phyloP scores from a whole-genome alignment of 92 coral and sea anemone genomes.

The Pocillopora grandis region DNA sequence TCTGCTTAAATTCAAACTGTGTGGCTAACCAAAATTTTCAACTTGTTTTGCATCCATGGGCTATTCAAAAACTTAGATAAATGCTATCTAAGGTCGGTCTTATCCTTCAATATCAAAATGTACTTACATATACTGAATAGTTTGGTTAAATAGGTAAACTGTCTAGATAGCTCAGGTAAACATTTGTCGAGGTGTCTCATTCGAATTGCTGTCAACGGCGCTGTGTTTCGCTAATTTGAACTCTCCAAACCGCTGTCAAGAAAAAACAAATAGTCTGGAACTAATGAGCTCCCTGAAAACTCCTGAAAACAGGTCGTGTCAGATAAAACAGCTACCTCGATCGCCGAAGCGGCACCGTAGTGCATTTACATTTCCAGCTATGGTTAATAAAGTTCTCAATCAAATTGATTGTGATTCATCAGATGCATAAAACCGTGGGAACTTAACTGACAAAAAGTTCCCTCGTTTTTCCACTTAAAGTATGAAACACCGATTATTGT shows the following conservation, averaged over 20 bases:
- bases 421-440: slow-evolving; percentile 5
- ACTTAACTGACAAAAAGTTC: neutral
- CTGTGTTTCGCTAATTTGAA: neutral
- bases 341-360: neutral
- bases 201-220: neutral
- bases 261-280: too few relatives aligned
- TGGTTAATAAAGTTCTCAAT: neutral
- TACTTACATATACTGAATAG: neutral
- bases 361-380: neutral
- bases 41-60: neutral
- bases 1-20: slow-evolving; percentile 6
- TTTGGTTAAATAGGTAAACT: neutral
- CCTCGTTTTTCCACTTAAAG: neutral
- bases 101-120: neutral
- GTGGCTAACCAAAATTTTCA: neutral
- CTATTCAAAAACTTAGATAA: neutral
- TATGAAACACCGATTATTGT: neutral
- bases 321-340: neutral
- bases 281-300: too few relatives aligned
- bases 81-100: neutral
- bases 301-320: neutral
- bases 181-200: neutral
- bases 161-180: neutral
- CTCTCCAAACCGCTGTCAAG: neutral
- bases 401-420: neutral